These are phyloP conservation scores for Origma solitaria DNA, from an alignment of 2,113 vertebrate species.

Conservation along the genomic window DNA sequence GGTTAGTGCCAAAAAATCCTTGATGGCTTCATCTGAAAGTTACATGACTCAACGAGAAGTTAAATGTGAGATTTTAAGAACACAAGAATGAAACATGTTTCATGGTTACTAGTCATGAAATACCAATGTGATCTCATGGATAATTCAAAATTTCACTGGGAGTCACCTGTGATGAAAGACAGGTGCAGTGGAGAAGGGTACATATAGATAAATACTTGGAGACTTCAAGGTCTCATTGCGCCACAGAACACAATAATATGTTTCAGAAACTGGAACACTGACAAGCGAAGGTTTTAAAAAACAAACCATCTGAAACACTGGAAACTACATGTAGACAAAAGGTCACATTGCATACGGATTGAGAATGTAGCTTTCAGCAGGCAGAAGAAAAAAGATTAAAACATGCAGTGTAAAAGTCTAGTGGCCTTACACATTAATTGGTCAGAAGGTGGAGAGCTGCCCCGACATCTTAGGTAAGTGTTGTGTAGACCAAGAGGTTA, in stretches of 20 bases:
- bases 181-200: neutral
- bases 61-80: neutral
- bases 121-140: neutral
- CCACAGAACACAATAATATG: neutral
- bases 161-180: neutral
- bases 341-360: neutral
- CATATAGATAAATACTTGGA: neutral
- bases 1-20: neutral
- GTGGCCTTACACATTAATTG: neutral
- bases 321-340: neutral
- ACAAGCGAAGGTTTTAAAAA: neutral
- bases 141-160: neutral
- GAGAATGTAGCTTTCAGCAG: neutral
- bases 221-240: neutral
- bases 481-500: neutral
- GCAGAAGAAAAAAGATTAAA: neutral
- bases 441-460: neutral
- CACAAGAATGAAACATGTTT: neutral
- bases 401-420: neutral
- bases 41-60: neutral
- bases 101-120: neutral
- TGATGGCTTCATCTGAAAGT: neutral
- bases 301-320: neutral
- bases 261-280: neutral
- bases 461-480: rapidly evolving